A percentile compares a stretch with the other conserved stretches of the same genome.
phyloP scores from a whole-genome alignment of 2,113 vertebrate genomes.

The Rhinoderma darwinii region DNA sequence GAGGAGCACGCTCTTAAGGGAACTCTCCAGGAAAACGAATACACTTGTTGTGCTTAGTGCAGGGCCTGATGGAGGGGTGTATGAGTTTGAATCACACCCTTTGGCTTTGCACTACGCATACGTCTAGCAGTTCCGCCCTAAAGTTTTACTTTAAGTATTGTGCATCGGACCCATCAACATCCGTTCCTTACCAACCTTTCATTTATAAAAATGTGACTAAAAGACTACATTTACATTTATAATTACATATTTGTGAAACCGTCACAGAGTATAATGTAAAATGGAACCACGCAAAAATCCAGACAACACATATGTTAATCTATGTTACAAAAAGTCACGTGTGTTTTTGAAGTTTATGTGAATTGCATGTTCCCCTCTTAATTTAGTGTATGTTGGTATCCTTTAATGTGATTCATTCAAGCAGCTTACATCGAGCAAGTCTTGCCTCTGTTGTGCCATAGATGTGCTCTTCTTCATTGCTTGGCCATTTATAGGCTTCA shows the following conservation, averaged over 20 bases:
- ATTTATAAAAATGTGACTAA: neutral
- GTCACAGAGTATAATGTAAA: neutral
- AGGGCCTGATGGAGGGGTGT: too few species aligned
- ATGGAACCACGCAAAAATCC: neutral
- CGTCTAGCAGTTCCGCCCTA: neutral
- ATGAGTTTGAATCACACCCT: neutral
- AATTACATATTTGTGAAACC: neutral
- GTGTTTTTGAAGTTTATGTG: neutral
- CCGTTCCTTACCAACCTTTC: neutral
- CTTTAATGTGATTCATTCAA: conserved; percentile 33
- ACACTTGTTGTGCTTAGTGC: too few species aligned
- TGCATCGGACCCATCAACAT: neutral
- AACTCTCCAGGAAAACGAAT: too few species aligned
- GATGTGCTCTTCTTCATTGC: conserved; percentile 21
- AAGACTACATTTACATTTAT: neutral
- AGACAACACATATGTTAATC: neutral
- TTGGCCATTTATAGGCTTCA: conserved; percentile 21
- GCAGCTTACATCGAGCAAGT: conserved; percentile 7
- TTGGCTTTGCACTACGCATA: neutral
- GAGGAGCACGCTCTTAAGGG: too few species aligned
- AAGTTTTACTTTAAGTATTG: neutral
- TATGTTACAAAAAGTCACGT: neutral
- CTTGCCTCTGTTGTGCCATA: conserved; percentile 34
- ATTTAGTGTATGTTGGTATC: conserved; percentile 35
- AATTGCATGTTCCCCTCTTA: conserved; percentile 24